phyloP scores from a whole-genome alignment of 2,113 vertebrate species.

The Nerophis lumbriciformis region DNA sequence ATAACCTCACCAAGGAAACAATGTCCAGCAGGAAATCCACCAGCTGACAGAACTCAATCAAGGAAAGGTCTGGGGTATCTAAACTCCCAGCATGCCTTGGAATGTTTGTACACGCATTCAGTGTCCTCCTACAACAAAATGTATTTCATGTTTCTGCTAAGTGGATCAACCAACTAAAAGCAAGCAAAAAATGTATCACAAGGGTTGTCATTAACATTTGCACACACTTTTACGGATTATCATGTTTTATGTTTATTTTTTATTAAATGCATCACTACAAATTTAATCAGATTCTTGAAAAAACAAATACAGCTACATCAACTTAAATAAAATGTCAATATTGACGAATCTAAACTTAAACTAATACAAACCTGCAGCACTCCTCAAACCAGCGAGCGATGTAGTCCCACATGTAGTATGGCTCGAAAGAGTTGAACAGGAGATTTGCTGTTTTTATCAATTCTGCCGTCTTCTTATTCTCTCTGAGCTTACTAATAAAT shows the following conservation, averaged over 20 bases:
- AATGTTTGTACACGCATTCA: constrained; percentile 72
- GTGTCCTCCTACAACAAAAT: constrained; percentile 75
- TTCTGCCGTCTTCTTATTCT: constrained; percentile 97
- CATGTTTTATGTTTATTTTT: neutral
- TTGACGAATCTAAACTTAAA: neutral
- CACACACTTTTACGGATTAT: neutral
- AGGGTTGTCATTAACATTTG: neutral
- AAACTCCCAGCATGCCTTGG: constrained; percentile 63
- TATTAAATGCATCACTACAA: neutral
- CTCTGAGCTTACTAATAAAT: constrained; percentile 85
- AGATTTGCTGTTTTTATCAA: constrained; percentile 98
- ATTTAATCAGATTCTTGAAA: neutral
- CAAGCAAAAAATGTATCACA: neutral
- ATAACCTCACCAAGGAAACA: constrained; percentile 91
- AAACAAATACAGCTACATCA: too few relatives aligned
- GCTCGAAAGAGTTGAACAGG: constrained; percentile 98
- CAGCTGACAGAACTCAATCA: constrained; percentile 92
- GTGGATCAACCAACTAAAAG: neutral
- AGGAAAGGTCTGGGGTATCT: constrained; percentile 76
- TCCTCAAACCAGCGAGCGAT: constrained; percentile 98
- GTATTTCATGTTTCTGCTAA: neutral
- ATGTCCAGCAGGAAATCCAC: constrained; percentile 98
- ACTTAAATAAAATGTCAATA: too few relatives aligned
- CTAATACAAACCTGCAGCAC: constrained; percentile 83
- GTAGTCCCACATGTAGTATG: constrained; percentile 99